Conservation (phyloP, 2,797 vertebrate species). For the Eremophila alpestris region DNA sequence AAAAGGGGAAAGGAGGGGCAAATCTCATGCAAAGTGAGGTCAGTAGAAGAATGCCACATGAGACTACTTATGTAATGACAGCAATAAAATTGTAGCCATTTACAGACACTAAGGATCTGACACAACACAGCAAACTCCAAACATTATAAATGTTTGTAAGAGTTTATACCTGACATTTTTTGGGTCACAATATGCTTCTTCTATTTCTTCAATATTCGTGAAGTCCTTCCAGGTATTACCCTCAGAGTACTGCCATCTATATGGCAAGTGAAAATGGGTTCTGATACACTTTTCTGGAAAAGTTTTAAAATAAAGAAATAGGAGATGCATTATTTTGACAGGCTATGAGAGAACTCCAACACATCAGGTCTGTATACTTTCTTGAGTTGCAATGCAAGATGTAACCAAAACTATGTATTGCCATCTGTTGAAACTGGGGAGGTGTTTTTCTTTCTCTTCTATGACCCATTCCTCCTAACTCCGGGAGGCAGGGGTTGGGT, state of each 20-base stretch:
- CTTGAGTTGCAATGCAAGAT: too few species aligned
- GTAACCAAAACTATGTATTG: too few species aligned
- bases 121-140: not conserved
- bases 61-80: not conserved
- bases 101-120: not conserved
- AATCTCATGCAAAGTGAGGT: not conserved
- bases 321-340: not conserved
- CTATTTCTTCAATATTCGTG: constrained; percentile 83
- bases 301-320: not conserved
- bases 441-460: too few species aligned
- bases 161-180: constrained; percentile 68
- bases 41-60: not conserved
- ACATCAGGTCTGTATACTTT: not conserved
- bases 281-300: constrained; percentile 81
- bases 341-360: not conserved
- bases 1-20: not conserved
- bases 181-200: constrained; percentile 84
- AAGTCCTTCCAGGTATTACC: constrained; percentile 82
- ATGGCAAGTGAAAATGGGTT: constrained; percentile 87
- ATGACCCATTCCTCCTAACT: too few species aligned
- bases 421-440: too few species aligned
- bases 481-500: too few species aligned
- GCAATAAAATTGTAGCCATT: not conserved
- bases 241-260: constrained; percentile 85
- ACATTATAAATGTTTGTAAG: not conserved